A percentile compares a stretch with the other conserved stretches of the same genome.
phyloP scores from a whole-genome alignment of 2,888 invertebrate species.

The Drosophila mimetica region DNA sequence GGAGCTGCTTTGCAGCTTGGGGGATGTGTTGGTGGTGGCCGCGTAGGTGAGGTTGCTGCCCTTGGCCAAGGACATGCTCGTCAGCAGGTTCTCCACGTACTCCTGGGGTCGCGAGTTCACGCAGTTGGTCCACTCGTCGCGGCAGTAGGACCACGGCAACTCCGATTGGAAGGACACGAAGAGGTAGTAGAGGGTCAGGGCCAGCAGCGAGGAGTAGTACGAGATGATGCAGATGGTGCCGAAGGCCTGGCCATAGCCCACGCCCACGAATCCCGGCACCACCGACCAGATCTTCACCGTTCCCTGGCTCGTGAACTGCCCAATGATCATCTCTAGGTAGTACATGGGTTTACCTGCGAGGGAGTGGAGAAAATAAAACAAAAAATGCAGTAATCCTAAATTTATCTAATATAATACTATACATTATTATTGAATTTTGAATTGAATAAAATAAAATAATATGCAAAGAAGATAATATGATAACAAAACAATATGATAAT shows the following conservation, averaged over 20 bases:
- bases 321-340: constrained; percentile 92
- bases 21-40: constrained; percentile 3
- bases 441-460: background rate
- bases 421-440: no score
- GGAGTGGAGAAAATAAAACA: background rate
- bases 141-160: constrained; percentile 90
- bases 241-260: constrained; percentile 88
- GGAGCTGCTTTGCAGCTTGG: constrained; percentile 85
- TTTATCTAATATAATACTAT: no score
- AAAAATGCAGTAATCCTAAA: background rate
- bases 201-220: constrained; percentile 91
- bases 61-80: background rate
- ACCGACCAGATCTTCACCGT: constrained; percentile 89
- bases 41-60: no score
- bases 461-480: no score
- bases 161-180: constrained; percentile 88
- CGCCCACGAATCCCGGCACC: constrained; percentile 90
- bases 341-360: constrained; percentile 90
- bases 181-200: constrained; percentile 90
- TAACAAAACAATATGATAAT: no score
- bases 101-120: constrained; percentile 73
- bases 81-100: constrained; percentile 15
- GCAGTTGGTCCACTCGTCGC: constrained; percentile 82
- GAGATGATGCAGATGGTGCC: constrained; percentile 88
- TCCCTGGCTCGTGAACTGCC: constrained; percentile 93